A percentile compares a stretch with the other conserved stretches of the same genome.
Conservation (phyloP, 1,140 invertebrate genomes). For the Calephelis virginiensis region DNA sequence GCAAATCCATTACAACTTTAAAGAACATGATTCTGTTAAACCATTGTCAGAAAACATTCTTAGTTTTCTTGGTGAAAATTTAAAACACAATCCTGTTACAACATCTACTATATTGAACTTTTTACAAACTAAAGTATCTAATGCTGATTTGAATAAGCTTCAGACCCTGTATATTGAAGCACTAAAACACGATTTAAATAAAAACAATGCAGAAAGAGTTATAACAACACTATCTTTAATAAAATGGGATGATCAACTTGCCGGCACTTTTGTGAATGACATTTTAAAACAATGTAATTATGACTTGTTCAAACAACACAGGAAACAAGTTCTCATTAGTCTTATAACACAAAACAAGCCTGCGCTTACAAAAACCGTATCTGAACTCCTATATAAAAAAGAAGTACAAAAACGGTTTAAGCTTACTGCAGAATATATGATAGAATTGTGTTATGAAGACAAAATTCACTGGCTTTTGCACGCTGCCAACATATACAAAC, state of each 20-base stretch:
- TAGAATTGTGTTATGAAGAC: constrained; percentile 69
- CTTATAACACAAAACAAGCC: constrained; percentile 56
- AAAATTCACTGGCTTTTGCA: constrained; percentile 73
- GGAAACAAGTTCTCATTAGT: constrained; percentile 65
- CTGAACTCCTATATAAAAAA: constrained; percentile 58
- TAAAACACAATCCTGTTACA: constrained; percentile 64
- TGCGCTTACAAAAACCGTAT: constrained; percentile 47
- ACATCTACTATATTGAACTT: constrained; percentile 52
- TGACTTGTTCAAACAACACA: constrained; percentile 56
- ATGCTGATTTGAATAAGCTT: constrained; percentile 45
- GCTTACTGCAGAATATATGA: constrained; percentile 70
- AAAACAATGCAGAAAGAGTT: constrained; percentile 52
- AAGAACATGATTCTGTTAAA: constrained; percentile 47
- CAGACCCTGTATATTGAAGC: constrained; percentile 55
- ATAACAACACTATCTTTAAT: constrained; percentile 57
- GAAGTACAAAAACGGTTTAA: constrained; percentile 64
- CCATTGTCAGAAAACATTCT: constrained; percentile 42
- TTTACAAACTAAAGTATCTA: constrained; percentile 37
- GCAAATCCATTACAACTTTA: constrained; percentile 44
- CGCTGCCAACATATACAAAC: constrained; percentile 67
- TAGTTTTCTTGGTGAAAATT: constrained; percentile 54
- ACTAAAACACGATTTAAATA: constrained; percentile 50
- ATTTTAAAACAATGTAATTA: constrained; percentile 52
- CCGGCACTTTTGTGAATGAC: constrained; percentile 47
- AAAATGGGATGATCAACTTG: constrained; percentile 51